Evolutionary conservation across 2,113 vertebrate species (phyloP), one percentile per base, ranked within the genome.

Genomic region (Turdus rufiventris): DNA sequence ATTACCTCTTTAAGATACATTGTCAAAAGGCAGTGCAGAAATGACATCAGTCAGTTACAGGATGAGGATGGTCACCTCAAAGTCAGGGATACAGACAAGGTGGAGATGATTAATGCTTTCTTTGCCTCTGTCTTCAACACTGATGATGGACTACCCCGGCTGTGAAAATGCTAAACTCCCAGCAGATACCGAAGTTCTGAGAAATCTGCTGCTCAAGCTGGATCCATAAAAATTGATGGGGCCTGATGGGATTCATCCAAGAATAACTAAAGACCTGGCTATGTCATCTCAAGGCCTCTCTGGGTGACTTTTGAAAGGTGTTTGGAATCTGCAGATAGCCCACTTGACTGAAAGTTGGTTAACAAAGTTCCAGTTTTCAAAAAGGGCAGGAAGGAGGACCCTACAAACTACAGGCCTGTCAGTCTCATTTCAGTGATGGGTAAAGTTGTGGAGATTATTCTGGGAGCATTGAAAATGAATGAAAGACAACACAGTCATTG

Each of bases 131-230:
- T n/a, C 23, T 81, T 74, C 61, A 67, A 60, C 38, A 60, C 7
- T 0, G 0, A 20, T 45, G 45, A 53, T 40, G 29, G 38, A 53
- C 45, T n/a, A n/a, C 5, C 12, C 38, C 7, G 31, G 26, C 20
- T 65, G 9, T 65, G 42, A 57, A 40, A 65, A 53, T 12, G 19
- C 12, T 40, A 24, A 74, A 60, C 5, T 74, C 16, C 13, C 10
- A 29, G 18, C 1, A 28, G 51, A 58, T 12, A 10, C 38, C 29
- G 24, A 60, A 51, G 33, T 50, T 66, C 28, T n/a, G n/a, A 66
- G 23, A 5, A 73, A 74, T 53, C 60, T 74, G 76, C 45, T 73
- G 28, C 45, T 89, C 53, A 28, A 80, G 18, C 5, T 60, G 15
- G 15, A 74, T 20, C 28, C 33, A 50, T n/a, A 20, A 38, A 74